These are phyloP conservation scores for Thamnophis sirtalis DNA, from an alignment of 2,113 vertebrate genomes.

Conservation along the genomic window DNA sequence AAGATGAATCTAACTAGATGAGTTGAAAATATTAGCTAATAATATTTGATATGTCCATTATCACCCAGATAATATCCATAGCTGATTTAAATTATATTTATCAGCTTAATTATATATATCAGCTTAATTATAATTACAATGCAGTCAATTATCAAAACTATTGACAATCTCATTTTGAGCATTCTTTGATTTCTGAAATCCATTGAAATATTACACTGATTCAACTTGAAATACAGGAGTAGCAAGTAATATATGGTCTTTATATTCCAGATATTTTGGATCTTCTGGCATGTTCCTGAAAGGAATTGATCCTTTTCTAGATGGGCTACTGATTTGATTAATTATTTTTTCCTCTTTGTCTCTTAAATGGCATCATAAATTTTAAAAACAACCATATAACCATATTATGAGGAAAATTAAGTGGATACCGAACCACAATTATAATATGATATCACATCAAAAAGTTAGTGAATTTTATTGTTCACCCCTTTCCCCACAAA, in stretches of 20 bases:
- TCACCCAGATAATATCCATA: not conserved
- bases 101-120: too few species aligned
- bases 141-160: constrained; percentile 10
- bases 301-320: not conserved
- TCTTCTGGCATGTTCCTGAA: not conserved
- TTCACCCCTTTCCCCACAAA: not conserved
- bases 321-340: not conserved
- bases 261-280: not conserved
- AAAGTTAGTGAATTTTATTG: not conserved
- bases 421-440: not conserved
- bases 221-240: constrained; percentile 10
- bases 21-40: constrained; percentile 14
- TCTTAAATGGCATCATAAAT: not conserved
- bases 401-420: not conserved
- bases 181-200: constrained; percentile 8
- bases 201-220: constrained; percentile 1
- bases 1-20: constrained; percentile 1
- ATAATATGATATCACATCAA: not conserved
- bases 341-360: not conserved
- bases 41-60: too few species aligned
- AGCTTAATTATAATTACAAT: constrained; percentile 6
- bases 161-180: constrained; percentile 9
- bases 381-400: not conserved
- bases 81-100: constrained; percentile 21
- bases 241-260: not conserved